Evolutionary conservation across 2,797 vertebrate species (phyloP), one percentile per base, ranked within the genome.

Genomic region (Thaleichthys pacificus): DNA sequence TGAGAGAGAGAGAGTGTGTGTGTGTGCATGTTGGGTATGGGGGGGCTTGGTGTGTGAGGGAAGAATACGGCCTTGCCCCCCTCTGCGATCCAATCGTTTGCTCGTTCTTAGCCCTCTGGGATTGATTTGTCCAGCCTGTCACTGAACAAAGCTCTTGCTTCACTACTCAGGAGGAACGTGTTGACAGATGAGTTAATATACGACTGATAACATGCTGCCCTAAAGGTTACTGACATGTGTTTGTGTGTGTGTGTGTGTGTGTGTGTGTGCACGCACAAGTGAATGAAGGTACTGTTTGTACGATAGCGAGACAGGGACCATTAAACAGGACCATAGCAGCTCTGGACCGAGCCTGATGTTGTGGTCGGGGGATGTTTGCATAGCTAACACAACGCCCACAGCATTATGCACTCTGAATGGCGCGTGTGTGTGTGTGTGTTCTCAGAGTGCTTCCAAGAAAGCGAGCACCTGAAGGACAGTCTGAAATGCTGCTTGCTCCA

Each of bases 401-500:
- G 61, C 71, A 6, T 21, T 21, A 49, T 47, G 0, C 76, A 32
- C 61, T 47, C 68, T 67, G 68, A 21, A 74, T 19, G 30, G 57
- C 74, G 57, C 74, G 30, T 65, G 30, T 69, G 22, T 66, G 22
- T 69, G 58, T 71, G 28, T 71, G 54, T 61, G 35, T 66, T 61
- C 58, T 81, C 87, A 99, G 97, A 99, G 84, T 98, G 97, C 91
- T 99, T 99, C 93, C 97, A 99, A 91, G 97, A 98, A 90, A 97
- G 97, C 14, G 97, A 99, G 76, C 97, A 98, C 89, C 95, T 99
- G 80, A 99, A 98, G 82, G 96, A 98, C 85, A 98, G 95, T 80
- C 90, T 99, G 61, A 99, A 99, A 78, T 98, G 97, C 89, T 98
- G 96, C 80, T 85, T 99, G 70, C 88, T 99, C 35, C 97, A 99